Percentiles rank a stretch among this genome's conserved stretches.
These are phyloP conservation scores for Hesperia comma DNA, from an alignment of 2,888 invertebrate genomes.

Conservation along the genomic window DNA sequence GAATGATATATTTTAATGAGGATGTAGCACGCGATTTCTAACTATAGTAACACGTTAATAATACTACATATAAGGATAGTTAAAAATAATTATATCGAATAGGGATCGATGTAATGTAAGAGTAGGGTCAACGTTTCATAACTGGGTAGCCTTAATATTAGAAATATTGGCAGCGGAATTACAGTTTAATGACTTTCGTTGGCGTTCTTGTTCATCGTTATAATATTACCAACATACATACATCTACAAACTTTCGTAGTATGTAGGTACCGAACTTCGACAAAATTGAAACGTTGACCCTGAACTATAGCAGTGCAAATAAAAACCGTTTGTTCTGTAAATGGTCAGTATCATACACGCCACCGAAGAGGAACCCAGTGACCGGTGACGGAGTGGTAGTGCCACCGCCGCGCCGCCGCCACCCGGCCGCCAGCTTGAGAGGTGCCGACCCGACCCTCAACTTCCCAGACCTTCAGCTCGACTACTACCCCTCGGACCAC, in stretches of 20 bases:
- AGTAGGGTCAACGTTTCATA: constrained; percentile 40
- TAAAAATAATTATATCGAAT: constrained; percentile 11
- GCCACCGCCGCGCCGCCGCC: constrained; percentile 79
- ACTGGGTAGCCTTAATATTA: constrained; percentile 18
- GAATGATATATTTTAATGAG: constrained; percentile 27
- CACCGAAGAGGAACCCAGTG: constrained; percentile 86
- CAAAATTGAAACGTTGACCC: constrained; percentile 39
- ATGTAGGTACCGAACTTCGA: too few relatives aligned
- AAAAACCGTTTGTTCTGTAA: constrained; percentile 78
- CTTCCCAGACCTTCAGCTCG: constrained; percentile 51
- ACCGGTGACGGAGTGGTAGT: constrained; percentile 85
- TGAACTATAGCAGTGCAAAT: constrained; percentile 57
- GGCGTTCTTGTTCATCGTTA: neutral
- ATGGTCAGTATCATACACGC: constrained; percentile 77
- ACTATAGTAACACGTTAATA: constrained; percentile 20
- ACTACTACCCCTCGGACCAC: constrained; percentile 42
- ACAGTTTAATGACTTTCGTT: constrained; percentile 17
- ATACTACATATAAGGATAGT: neutral
- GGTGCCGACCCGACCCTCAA: constrained; percentile 73
- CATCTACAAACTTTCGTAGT: neutral
- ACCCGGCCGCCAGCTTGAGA: constrained; percentile 77
- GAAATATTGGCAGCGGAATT: constrained; percentile 2
- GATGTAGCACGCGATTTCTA: constrained; percentile 32
- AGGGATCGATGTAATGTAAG: constrained; percentile 24
- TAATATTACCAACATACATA: neutral